Evolutionary conservation across 2,888 invertebrate genomes (phyloP).

Genomic region (Cloeon dipterum): DNA sequence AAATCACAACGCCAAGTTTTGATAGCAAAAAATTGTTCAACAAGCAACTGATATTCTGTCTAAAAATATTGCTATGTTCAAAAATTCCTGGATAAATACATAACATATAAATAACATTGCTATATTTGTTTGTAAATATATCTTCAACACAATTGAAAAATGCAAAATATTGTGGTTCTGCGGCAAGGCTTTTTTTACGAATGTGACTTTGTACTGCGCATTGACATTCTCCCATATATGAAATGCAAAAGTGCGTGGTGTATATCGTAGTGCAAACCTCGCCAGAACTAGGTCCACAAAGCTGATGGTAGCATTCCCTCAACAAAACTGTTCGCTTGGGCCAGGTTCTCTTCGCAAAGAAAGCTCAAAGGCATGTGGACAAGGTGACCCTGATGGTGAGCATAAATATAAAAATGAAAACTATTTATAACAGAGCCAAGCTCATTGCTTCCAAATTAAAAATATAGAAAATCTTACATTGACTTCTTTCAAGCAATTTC

Average conservation of each 20-base stretch:
- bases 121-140: too few species aligned
- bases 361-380: constrained; percentile 80
- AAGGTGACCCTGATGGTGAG: constrained; percentile 45
- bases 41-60: too few species aligned
- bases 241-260: constrained; percentile 1
- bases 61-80: too few species aligned
- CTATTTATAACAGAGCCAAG: too few species aligned
- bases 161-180: constrained; percentile 11
- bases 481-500: constrained; percentile 38
- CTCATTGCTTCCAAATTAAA: too few species aligned
- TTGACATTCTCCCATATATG: neutral
- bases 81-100: too few species aligned
- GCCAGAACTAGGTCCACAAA: constrained; percentile 80
- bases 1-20: too few species aligned
- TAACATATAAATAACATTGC: too few species aligned
- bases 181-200: constrained; percentile 11
- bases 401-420: constrained; percentile 8
- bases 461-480: too few species aligned
- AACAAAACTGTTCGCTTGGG: constrained; percentile 59
- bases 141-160: constrained; percentile 13
- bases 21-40: too few species aligned
- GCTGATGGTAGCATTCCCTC: constrained; percentile 84
- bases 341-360: constrained; percentile 63
- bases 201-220: constrained; percentile 3
- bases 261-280: neutral